phyloP scores from a whole-genome alignment of 2,113 vertebrate species.

The Helogale parvula region DNA sequence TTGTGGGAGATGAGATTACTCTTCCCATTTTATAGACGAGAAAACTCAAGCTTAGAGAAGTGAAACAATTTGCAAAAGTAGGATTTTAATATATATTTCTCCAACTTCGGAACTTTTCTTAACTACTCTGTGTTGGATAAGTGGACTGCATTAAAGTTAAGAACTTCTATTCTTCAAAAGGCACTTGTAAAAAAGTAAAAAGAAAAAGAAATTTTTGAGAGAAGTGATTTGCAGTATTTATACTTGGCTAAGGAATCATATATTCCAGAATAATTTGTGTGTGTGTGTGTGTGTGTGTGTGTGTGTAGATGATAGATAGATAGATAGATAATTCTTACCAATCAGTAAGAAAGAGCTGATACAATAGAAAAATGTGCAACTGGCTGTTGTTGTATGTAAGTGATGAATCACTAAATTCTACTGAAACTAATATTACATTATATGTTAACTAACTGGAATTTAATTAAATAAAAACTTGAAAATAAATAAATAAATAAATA shows the following conservation, averaged over 20 bases:
- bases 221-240: too few species aligned
- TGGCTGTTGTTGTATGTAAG: background rate
- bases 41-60: background rate
- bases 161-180: too few species aligned
- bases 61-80: background rate
- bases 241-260: background rate
- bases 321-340: background rate
- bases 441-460: background rate
- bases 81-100: background rate
- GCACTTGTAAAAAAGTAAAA: too few species aligned
- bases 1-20: background rate
- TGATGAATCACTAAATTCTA: background rate
- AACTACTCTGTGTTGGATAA: too few species aligned
- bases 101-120: background rate
- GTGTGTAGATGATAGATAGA: too few species aligned
- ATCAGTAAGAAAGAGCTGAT: background rate
- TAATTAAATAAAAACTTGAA: background rate
- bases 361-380: background rate
- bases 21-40: background rate
- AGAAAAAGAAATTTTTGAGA: too few species aligned
- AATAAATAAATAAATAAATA: background rate
- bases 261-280: background rate
- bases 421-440: too few species aligned
- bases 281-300: too few species aligned
- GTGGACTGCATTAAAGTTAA: too few species aligned